Conservation (phyloP, 2,113 vertebrate species). For the Megaleporinus macrocephalus region DNA sequence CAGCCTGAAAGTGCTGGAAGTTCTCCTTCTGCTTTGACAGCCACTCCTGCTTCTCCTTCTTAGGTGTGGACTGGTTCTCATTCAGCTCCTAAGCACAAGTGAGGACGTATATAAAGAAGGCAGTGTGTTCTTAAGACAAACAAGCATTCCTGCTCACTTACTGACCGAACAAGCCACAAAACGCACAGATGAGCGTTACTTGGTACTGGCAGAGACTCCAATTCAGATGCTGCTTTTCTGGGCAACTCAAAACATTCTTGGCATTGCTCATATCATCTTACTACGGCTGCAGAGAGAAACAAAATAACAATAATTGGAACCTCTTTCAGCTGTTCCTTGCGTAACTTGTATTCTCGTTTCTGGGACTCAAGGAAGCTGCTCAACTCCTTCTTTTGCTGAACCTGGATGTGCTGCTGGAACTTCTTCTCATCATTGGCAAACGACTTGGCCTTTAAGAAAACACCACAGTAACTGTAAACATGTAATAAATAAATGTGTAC, state of each 20-base stretch:
- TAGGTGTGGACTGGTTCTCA: conserved; percentile 98
- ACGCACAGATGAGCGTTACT: not conserved
- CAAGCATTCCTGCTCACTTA: not conserved
- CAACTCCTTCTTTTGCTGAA: conserved; percentile 97
- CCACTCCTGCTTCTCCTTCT: conserved; percentile 99
- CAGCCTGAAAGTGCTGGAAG: conserved; percentile 97
- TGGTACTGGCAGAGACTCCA: not conserved
- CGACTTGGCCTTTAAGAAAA: conserved; percentile 86
- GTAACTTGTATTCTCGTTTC: conserved; percentile 97
- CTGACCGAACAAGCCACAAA: not conserved
- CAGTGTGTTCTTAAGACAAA: too few relatives aligned
- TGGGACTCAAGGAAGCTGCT: conserved; percentile 96
- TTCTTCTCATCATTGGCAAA: conserved; percentile 97
- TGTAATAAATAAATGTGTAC: not conserved
- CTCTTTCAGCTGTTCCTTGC: conserved; percentile 98
- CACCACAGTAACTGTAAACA: conserved; percentile 46
- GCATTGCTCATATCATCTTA: not conserved
- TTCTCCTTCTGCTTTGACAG: conserved; percentile 98
- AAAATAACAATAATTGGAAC: conserved; percentile 59
- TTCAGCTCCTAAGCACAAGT: conserved; percentile 85
- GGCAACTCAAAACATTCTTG: not conserved
- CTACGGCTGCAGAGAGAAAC: not conserved
- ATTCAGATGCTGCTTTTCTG: not conserved
- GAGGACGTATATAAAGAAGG: not conserved
- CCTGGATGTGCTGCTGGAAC: conserved; percentile 98